Conservation (phyloP, 1,140 invertebrate genomes). For the Spodoptera litura region DNA sequence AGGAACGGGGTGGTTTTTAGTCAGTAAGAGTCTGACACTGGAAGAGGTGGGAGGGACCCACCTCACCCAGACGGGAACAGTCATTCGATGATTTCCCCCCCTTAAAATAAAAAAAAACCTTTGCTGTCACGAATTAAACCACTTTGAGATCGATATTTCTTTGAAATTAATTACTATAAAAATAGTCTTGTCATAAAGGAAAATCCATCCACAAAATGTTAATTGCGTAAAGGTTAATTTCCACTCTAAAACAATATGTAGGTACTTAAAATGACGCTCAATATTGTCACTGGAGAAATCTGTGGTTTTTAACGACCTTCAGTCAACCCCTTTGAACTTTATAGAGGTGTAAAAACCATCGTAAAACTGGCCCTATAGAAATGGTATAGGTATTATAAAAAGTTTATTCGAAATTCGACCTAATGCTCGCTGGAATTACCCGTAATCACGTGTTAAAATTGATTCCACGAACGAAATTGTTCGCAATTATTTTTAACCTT, state of each 20-base stretch:
- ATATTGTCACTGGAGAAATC: conserved; percentile 17
- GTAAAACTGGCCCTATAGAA: conserved; percentile 14
- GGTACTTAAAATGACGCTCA: not conserved
- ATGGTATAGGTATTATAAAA: not conserved
- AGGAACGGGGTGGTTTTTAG: no score
- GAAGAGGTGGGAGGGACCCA: no score
- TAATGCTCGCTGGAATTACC: not conserved
- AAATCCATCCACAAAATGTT: not conserved
- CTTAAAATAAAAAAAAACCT: no score
- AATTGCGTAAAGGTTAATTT: not conserved
- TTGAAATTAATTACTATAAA: no score
- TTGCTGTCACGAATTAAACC: no score
- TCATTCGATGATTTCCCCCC: no score
- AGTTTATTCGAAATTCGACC: conserved; percentile 15
- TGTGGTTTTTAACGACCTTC: conserved; percentile 18
- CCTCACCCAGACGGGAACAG: no score
- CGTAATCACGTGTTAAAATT: conserved; percentile 20
- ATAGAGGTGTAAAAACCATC: conserved; percentile 15
- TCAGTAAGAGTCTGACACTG: no score
- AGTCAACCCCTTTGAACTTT: not conserved
- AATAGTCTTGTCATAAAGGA: no score
- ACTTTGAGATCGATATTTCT: no score
- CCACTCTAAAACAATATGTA: not conserved
- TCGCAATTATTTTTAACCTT: conserved; percentile 28
- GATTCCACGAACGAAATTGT: conserved; percentile 25